Evolutionary conservation across 2,113 vertebrate genomes (phyloP), one percentile per base, ranked within the genome.

Genomic region (Neomonachus schauinslandi): DNA sequence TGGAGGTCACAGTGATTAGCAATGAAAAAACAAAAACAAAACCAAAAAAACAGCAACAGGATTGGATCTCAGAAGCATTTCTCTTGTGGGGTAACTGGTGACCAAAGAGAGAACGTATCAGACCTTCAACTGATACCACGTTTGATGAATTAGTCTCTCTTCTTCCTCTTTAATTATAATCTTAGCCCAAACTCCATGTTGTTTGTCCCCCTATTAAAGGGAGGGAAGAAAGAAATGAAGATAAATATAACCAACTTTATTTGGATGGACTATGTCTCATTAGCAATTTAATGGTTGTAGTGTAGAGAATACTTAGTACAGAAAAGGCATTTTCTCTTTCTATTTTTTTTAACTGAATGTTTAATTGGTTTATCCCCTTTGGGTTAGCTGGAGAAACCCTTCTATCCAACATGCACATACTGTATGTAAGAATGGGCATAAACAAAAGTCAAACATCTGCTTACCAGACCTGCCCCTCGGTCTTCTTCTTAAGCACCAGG

Each of bases 401-500:
- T 90, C 28, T 36, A 86, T 76, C 69, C 53, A 42, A 51, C 55
- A 51, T 71, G 51, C 67, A 74, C 5, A 69, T 49, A 97, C 72
- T 92, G 49, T 89, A 80, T 65, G 36, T 81, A 92, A 95, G 88
- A 84, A 76, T 21, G 77, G 87, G 72, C 80, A 13, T 94, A 46
- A 80, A 94, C 93, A 90, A 92, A 96, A 95, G 79, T 67, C 80
- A 76, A 69, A 97, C 98, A 98, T 98, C 98, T 98, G 98, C 79
- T 98, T 53, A 33, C 94, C 98, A 98, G 97, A 98, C 80, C 95
- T 97, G 94, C 88, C 93, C 97, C 84, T 94, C 59, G 8, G 71
- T 95, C 87, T 94, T 93, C 91, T 93, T 92, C 96, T 96, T 95
- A 96, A 88, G 85, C 94, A 81, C 96, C 80, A 24, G 65, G 91